Evolutionary conservation across 2,888 invertebrate species (phyloP).

Genomic region (Hedya salicella): DNA sequence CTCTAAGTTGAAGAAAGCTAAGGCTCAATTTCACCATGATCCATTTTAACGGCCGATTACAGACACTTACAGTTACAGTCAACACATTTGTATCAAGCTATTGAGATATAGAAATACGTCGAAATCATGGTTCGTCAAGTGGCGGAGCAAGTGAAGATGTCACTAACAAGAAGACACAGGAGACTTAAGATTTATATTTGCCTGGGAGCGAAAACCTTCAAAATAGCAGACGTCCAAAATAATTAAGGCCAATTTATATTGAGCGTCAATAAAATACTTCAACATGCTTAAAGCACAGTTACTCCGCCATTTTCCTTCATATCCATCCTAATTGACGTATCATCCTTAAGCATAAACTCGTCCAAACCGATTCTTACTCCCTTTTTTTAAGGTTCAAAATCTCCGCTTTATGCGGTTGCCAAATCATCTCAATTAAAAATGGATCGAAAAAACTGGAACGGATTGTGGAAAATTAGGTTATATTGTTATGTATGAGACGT

Average conservation of each 20-base stretch:
- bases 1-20: too few species aligned
- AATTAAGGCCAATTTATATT: conserved; percentile 36
- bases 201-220: neutral
- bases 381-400: conserved; percentile 33
- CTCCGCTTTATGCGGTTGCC: conserved; percentile 55
- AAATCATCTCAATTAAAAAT: conserved; percentile 61
- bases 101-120: too few species aligned
- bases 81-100: too few species aligned
- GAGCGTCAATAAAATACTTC: conserved; percentile 41
- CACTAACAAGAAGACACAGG: too few species aligned
- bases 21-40: too few species aligned
- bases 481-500: neutral
- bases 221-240: conserved; percentile 20
- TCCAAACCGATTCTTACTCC: conserved; percentile 46
- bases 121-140: too few species aligned
- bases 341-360: conserved; percentile 8
- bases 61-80: too few species aligned
- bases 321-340: conserved; percentile 31
- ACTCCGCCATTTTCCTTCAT: conserved; percentile 55
- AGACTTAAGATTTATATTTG: too few species aligned
- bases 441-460: conserved; percentile 62
- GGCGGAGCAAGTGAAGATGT: too few species aligned
- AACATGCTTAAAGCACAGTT: conserved; percentile 52
- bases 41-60: too few species aligned
- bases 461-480: conserved; percentile 49